Evolutionary conservation across 2,888 invertebrate genomes (phyloP).

Genomic region (Leptogaster cylindrica): DNA sequence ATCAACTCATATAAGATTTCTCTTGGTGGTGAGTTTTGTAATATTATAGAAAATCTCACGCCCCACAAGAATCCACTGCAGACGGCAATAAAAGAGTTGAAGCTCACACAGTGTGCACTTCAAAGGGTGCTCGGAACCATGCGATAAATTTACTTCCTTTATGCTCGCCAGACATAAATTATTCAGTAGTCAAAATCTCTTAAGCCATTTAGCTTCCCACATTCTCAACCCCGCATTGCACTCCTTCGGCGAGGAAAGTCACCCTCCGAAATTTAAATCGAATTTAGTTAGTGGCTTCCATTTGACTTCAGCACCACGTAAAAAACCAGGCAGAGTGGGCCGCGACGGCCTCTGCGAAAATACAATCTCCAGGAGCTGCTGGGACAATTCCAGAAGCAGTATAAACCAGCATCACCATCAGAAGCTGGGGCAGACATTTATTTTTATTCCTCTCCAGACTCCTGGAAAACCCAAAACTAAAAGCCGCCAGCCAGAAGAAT

Average conservation of each 20-base stretch:
- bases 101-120: no score
- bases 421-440: slow-evolving; percentile 27
- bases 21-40: no score
- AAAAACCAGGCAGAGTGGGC: neutral
- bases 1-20: no score
- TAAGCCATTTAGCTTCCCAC: slow-evolving; percentile 2
- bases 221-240: neutral
- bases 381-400: slow-evolving; percentile 37
- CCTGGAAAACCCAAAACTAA: neutral
- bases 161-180: slow-evolving; percentile 12
- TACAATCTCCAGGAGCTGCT: slow-evolving; percentile 16
- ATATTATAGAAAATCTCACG: no score
- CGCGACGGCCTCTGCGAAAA: neutral
- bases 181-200: neutral
- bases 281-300: slow-evolving; percentile 10
- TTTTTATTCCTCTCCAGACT: slow-evolving; percentile 10
- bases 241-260: slow-evolving; percentile 10
- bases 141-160: no score
- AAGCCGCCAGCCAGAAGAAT: neutral
- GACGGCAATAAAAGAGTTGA: no score
- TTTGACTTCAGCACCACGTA: neutral
- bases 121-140: no score
- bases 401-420: no score
- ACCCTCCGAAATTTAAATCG: slow-evolving; percentile 25
- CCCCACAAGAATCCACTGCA: no score